These are phyloP conservation scores for Buathra laborator DNA, from an alignment of 2,888 invertebrate genomes.

Conservation along the genomic window DNA sequence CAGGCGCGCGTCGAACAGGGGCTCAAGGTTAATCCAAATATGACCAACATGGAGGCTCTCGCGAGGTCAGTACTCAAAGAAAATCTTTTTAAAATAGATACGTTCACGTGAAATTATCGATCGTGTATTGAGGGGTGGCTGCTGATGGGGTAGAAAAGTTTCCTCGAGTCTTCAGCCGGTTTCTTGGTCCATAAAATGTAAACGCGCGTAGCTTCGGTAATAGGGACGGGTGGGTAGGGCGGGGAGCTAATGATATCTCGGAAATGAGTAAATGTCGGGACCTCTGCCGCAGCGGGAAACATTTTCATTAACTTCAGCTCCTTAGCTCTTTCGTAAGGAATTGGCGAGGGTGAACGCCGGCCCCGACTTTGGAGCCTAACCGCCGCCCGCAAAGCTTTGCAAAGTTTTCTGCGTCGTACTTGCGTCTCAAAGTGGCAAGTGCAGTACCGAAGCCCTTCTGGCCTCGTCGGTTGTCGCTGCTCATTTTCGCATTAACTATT, in stretches of 20 bases:
- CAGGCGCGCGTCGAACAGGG: constrained; percentile 92
- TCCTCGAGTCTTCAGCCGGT: constrained; percentile 47
- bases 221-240: constrained; percentile 10
- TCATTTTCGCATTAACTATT: constrained; percentile 32
- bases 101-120: constrained; percentile 44
- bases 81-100: background rate
- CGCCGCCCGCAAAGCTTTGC: constrained; percentile 54
- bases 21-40: constrained; percentile 92
- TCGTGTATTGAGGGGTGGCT: constrained; percentile 29
- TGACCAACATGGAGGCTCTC: constrained; percentile 96
- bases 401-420: constrained; percentile 46
- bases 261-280: constrained; percentile 73
- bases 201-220: constrained; percentile 40
- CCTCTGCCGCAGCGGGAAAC: constrained; percentile 80
- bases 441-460: constrained; percentile 36
- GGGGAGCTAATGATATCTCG: constrained; percentile 73
- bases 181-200: constrained; percentile 62
- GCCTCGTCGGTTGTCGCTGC: constrained; percentile 42
- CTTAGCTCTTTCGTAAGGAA: constrained; percentile 65
- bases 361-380: constrained; percentile 35
- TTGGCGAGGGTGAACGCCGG: constrained; percentile 41
- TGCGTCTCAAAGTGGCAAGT: constrained; percentile 58
- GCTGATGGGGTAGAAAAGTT: constrained; percentile 48
- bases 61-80: constrained; percentile 89
- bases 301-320: constrained; percentile 80